A percentile compares a stretch with the other conserved stretches of the same genome.
Conservation (phyloP, 2,113 vertebrate species). For the Beaufortia kweichowensis region DNA sequence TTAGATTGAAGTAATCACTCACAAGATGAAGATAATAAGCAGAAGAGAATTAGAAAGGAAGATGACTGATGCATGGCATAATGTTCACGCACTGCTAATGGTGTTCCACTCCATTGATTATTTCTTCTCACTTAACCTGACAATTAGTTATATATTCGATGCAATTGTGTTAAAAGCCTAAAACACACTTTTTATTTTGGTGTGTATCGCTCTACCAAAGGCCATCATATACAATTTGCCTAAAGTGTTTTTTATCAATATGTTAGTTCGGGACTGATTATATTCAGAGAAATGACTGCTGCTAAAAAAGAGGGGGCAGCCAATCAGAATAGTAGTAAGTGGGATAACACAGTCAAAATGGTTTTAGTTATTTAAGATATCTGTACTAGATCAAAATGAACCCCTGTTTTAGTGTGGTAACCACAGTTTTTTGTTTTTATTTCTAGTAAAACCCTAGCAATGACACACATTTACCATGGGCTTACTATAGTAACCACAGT, state of each 20-base stretch:
- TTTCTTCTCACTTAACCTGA: background rate
- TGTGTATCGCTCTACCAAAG: slow-evolving; percentile 2
- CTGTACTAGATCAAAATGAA: no score
- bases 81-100: slow-evolving; percentile 24
- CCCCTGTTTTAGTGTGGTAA: no score
- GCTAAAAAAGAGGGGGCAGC: background rate
- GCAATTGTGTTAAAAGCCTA: background rate
- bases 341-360: no score
- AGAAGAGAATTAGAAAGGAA: slow-evolving; percentile 1
- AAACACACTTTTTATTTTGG: background rate
- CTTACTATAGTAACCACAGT: no score
- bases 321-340: no score
- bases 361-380: no score
- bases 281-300: no score
- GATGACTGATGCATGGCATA: slow-evolving; percentile 7
- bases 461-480: no score
- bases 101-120: slow-evolving; percentile 30
- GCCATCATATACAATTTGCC: slow-evolving; percentile 14
- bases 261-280: slow-evolving; percentile 7
- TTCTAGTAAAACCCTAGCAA: no score
- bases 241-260: slow-evolving; percentile 37
- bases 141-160: slow-evolving; percentile 22
- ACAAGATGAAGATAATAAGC: slow-evolving; percentile 41
- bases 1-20: slow-evolving; percentile 39
- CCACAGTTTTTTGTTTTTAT: no score